Evolutionary conservation across 1,140 invertebrate genomes (phyloP), one percentile per base, ranked within the genome.

Genomic region (Wiebesia pumilae): DNA sequence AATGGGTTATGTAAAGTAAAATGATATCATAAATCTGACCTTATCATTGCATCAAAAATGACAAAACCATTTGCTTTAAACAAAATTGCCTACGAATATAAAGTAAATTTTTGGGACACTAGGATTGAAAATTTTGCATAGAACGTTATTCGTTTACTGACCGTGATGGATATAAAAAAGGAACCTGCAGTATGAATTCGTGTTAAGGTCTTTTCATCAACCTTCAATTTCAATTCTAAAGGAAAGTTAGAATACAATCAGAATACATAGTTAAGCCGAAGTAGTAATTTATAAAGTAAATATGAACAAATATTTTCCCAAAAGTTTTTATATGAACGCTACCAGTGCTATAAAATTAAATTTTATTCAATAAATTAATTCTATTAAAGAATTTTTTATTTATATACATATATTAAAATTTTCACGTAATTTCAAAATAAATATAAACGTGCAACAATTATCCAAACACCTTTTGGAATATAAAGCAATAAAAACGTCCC

Each of bases 161-260:
- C 77, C 77, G 0, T 80, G 33, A 65, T 80, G 54, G 9, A 30
- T 81, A 65, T 81, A 67, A 81, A 81, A 81, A 81, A 43, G 38
- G 62, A 65, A 71, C 67, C 40, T 40, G 65, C 12, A 58, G 73
- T 54, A 38, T 83, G 73, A 83, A 73, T 73, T 54, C 14, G 27
- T 69, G 38, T 69, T 38, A 69, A 81, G 65, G n/a, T 73, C 81
- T 83, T 58, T 30, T 47, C 67, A 40, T 73, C 40, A 38, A 21
- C 67, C 47, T 71, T 47, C 47, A 58, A 73, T 73, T 33, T 54
- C 21, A 54, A 73, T 54, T 83, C 40, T 73, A 83, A 83, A 82
- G 35, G 81, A 71, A 71, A 83, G 33, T 73, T 35, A 69, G n/a
- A 54, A 69, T 69, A 69, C 2, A n/a, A 73, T n/a, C 24, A 38